A percentile compares a stretch with the other conserved stretches of the same genome.
Conservation (phyloP, 30 jellyfish, hydroid and myxozoan genomes). For the Aurelia aurita complex sp. Pacific region DNA sequence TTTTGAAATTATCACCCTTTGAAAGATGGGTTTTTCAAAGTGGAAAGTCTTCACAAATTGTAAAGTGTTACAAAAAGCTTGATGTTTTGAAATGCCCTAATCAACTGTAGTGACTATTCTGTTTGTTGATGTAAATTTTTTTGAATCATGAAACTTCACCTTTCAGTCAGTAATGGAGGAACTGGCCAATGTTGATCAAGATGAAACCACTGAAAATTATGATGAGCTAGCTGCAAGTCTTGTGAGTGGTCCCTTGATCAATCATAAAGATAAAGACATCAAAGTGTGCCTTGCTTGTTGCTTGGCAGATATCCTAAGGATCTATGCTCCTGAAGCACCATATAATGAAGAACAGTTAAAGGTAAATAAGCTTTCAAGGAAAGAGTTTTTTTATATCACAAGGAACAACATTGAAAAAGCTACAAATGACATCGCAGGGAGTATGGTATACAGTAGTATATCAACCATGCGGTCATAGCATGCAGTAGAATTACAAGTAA, state of each 20-base stretch:
- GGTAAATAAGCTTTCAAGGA: constrained; percentile 30
- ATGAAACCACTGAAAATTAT: constrained; percentile 59
- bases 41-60: no score
- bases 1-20: not conserved
- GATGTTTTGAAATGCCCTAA: not conserved
- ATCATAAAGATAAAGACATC: constrained; percentile 88
- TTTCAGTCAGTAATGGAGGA: constrained; percentile 78
- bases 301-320: constrained; percentile 86
- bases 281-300: constrained; percentile 90
- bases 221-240: constrained; percentile 89
- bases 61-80: not conserved
- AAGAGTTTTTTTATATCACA: not conserved
- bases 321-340: constrained; percentile 97
- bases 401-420: no score
- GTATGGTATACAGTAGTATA: no score
- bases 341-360: constrained; percentile 87
- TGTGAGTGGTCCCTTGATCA: constrained; percentile 60
- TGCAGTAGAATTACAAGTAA: no score
- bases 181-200: constrained; percentile 88
- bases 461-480: no score
- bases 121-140: not conserved
- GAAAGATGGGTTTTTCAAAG: not conserved
- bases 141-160: not conserved
- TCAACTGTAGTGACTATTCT: not conserved
- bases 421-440: no score